These are phyloP conservation scores for Athalia cordata DNA, from an alignment of 2,888 invertebrate genomes.

Conservation along the genomic window DNA sequence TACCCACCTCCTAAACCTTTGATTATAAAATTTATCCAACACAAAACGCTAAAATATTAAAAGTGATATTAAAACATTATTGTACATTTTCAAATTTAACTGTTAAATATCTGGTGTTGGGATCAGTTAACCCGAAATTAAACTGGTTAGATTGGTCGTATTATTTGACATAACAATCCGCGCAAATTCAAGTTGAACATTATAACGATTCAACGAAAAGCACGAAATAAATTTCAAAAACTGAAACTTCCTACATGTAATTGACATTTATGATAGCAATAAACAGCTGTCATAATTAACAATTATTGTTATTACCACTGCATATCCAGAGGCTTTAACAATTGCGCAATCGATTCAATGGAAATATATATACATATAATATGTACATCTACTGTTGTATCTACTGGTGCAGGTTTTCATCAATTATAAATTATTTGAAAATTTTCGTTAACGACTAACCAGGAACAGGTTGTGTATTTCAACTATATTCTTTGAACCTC, in stretches of 20 bases:
- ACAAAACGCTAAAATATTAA: background rate
- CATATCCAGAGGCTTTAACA: too few relatives aligned
- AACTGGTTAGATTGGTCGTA: too few relatives aligned
- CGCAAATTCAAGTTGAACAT: too few relatives aligned
- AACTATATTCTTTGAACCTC: too few relatives aligned
- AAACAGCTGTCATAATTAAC: too few relatives aligned
- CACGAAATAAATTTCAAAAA: too few relatives aligned
- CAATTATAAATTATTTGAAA: constrained; percentile 10
- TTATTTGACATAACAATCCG: too few relatives aligned
- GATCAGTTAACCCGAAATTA: background rate
- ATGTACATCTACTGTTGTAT: constrained; percentile 4
- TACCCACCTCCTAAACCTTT: constrained; percentile 71
- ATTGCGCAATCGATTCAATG: background rate
- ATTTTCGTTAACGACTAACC: background rate
- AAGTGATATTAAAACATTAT: background rate
- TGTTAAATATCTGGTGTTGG: background rate
- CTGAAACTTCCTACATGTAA: too few relatives aligned
- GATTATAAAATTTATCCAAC: background rate
- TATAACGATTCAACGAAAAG: too few relatives aligned
- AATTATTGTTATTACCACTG: too few relatives aligned
- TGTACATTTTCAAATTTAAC: too few relatives aligned
- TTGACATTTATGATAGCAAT: too few relatives aligned
- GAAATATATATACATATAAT: constrained; percentile 1
- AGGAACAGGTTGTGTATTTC: background rate
- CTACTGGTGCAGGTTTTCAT: constrained; percentile 40